Evolutionary conservation across 2,888 invertebrate species (phyloP).

Genomic region (Julus scanicus): DNA sequence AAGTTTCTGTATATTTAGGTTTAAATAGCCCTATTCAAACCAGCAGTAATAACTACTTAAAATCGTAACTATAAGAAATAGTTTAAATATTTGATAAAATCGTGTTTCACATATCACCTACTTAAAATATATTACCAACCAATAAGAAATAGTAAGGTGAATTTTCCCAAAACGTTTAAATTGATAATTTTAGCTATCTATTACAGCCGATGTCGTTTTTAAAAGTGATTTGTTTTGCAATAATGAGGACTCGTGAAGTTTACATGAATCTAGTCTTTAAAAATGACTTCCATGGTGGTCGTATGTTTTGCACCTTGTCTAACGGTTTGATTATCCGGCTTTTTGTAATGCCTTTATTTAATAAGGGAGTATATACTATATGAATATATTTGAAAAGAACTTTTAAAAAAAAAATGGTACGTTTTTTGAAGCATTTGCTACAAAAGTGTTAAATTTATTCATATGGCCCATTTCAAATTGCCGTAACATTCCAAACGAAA

Average conservation of each 20-base stretch:
- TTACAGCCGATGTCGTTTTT: neutral
- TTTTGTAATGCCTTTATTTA: neutral
- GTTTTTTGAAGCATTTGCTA: too few species aligned
- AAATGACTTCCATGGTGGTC: neutral
- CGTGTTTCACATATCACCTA: conserved; percentile 17
- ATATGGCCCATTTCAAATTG: neutral
- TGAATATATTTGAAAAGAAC: neutral
- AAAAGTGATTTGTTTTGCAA: neutral
- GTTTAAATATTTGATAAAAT: neutral
- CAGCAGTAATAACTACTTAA: neutral
- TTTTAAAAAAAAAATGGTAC: neutral
- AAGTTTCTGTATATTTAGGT: neutral
- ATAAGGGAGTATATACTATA: neutral
- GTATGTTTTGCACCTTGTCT: neutral
- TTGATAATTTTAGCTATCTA: neutral
- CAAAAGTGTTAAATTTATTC: neutral
- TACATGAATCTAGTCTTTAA: conserved; percentile 12
- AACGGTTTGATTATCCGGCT: neutral
- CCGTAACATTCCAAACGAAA: conserved; percentile 21
- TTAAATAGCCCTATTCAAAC: neutral
- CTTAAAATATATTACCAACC: neutral
- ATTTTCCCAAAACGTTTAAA: neutral
- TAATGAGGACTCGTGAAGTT: neutral
- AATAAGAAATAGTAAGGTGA: neutral
- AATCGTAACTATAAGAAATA: conserved; percentile 13